phyloP scores from a whole-genome alignment of 2,113 vertebrate genomes.

The Daboia siamensis region DNA sequence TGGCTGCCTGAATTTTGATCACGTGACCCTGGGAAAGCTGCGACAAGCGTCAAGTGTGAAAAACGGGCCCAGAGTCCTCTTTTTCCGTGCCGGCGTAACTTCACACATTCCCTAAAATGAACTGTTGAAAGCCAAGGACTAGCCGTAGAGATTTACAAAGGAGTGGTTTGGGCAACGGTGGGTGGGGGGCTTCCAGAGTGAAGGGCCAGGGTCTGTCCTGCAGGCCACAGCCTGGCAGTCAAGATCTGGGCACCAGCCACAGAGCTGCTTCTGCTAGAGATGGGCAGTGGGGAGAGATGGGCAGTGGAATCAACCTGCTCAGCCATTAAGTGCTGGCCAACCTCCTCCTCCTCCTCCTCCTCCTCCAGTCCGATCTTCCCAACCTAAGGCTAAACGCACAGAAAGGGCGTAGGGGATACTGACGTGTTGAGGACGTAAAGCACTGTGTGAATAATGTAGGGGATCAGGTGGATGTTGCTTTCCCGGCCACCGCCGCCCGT shows the following conservation, averaged over 20 bases:
- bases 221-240: too few relatives aligned
- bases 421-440: slow-evolving; percentile 99
- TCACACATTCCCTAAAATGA: too few relatives aligned
- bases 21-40: too few relatives aligned
- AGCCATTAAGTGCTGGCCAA: neutral
- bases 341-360: neutral
- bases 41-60: too few relatives aligned
- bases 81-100: too few relatives aligned
- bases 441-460: slow-evolving; percentile 97
- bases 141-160: too few relatives aligned
- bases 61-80: too few relatives aligned
- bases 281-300: neutral
- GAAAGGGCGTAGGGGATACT: slow-evolving; percentile 36
- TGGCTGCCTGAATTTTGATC: too few relatives aligned
- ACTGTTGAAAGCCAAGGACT: too few relatives aligned
- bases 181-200: neutral
- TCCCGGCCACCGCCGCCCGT: slow-evolving; percentile 93
- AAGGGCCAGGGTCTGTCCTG: neutral
- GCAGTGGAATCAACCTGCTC: neutral
- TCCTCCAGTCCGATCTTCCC: neutral
- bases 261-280: too few relatives aligned
- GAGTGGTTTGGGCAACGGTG: neutral
- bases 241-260: neutral
- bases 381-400: neutral
- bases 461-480: slow-evolving; percentile 99